Evolutionary conservation across 2,888 invertebrate genomes (phyloP).

Genomic region (Myopa tessellatipennis): DNA sequence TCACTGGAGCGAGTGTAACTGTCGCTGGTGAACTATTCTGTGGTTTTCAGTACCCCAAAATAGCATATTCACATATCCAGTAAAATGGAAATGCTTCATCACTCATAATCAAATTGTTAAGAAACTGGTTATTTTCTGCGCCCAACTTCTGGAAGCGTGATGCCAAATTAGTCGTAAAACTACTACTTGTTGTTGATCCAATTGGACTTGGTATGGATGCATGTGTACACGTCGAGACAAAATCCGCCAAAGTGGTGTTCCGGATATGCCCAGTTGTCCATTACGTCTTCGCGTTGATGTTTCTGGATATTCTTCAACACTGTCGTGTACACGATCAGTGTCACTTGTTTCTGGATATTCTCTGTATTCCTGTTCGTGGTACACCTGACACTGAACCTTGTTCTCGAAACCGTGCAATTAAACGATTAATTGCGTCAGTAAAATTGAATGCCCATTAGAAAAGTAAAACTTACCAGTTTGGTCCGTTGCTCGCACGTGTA

Average conservation of each 20-base stretch:
- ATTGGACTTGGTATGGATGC: conserved; percentile 37
- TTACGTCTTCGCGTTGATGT: conserved; percentile 26
- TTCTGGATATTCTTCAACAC: conserved; percentile 39
- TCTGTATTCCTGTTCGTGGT: conserved; percentile 38
- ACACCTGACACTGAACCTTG: conserved; percentile 37
- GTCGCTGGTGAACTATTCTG: conserved; percentile 30
- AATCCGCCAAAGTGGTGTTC: conserved; percentile 14
- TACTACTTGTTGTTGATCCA: conserved; percentile 37
- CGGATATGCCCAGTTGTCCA: conserved; percentile 24
- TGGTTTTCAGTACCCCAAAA: conserved; percentile 34
- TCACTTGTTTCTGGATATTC: conserved; percentile 36
- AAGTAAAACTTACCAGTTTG: not conserved
- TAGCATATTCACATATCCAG: conserved; percentile 34
- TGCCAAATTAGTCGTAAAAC: conserved; percentile 35
- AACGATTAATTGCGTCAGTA: conserved; percentile 28
- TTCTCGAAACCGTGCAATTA: conserved; percentile 42
- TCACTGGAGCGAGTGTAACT: too few relatives aligned
- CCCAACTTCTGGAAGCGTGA: conserved; percentile 26
- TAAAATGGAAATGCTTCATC: conserved; percentile 31
- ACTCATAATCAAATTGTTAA: conserved; percentile 60
- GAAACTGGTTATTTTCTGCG: conserved; percentile 62
- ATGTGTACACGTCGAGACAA: not conserved
- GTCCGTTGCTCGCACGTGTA: too few relatives aligned
- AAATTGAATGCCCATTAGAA: not conserved
- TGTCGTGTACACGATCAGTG: conserved; percentile 37